Conservation (phyloP, 2,797 vertebrate genomes). For the Masticophis lateralis region DNA sequence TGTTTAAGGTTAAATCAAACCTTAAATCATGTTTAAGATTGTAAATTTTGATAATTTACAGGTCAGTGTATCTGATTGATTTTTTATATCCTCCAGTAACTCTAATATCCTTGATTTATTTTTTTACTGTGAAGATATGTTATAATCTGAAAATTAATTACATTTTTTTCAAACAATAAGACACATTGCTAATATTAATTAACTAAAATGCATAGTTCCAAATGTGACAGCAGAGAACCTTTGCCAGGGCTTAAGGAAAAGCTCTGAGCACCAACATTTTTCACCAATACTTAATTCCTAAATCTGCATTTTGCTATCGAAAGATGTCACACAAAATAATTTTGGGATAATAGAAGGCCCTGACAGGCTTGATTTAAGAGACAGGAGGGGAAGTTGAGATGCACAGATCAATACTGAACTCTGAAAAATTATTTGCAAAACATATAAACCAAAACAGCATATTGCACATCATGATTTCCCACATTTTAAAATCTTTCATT, state of each 20-base stretch:
- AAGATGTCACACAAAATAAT: conserved; percentile 10
- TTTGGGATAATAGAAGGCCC: background rate
- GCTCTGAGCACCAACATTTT: background rate
- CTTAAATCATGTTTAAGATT: conserved; percentile 46
- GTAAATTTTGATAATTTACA: conserved; percentile 52
- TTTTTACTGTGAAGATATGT: conserved; percentile 60
- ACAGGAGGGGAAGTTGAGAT: background rate
- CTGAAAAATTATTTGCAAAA: background rate
- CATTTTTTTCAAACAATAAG: conserved; percentile 34
- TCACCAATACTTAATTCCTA: conserved; percentile 6
- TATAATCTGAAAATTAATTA: conserved; percentile 56
- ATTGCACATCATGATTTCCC: background rate
- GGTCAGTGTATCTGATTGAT: conserved; percentile 30
- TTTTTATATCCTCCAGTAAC: conserved; percentile 47
- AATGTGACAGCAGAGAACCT: conserved; percentile 27
- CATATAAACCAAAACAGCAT: background rate
- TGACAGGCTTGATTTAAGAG: background rate
- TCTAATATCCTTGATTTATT: conserved; percentile 61
- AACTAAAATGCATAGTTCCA: conserved; percentile 33
- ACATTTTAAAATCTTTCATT: background rate
- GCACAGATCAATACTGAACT: background rate
- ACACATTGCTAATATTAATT: conserved; percentile 38
- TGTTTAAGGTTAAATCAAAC: background rate
- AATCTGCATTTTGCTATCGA: background rate
- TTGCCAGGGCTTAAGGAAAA: conserved; percentile 1